phyloP scores from a whole-genome alignment of 2,888 invertebrate species.

The Nomada hirtipes region DNA sequence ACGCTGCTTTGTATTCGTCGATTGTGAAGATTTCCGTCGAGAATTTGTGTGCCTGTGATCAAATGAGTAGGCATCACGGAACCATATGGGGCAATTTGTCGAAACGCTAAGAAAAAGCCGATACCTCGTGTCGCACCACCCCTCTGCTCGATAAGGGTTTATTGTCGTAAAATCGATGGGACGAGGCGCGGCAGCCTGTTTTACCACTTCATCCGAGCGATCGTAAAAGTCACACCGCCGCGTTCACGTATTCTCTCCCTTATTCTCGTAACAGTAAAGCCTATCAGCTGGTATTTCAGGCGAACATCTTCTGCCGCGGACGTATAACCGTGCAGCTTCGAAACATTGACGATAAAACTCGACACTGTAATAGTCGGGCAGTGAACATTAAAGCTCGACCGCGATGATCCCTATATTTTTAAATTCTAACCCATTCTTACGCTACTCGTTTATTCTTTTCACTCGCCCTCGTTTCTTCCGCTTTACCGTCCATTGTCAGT shows the following conservation, averaged over 20 bases:
- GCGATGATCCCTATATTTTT: not conserved
- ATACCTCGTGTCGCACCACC: not conserved
- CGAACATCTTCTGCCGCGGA: slow-evolving; percentile 57
- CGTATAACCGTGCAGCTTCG: slow-evolving; percentile 57
- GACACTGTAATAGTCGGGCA: slow-evolving; percentile 35
- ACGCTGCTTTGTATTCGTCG: not conserved
- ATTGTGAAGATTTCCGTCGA: not conserved
- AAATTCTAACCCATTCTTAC: not conserved
- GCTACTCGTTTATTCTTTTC: not conserved
- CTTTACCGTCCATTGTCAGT: no score
- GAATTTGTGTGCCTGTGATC: no score
- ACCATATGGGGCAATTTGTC: not conserved
- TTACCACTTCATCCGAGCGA: slow-evolving; percentile 47
- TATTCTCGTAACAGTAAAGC: slow-evolving; percentile 43
- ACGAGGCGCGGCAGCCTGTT: slow-evolving; percentile 34
- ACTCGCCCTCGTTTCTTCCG: no score
- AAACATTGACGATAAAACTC: slow-evolving; percentile 57
- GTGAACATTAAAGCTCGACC: slow-evolving; percentile 24
- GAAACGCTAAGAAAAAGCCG: not conserved
- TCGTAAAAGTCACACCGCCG: slow-evolving; percentile 52
- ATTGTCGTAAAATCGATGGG: slow-evolving; percentile 51
- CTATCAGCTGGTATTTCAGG: slow-evolving; percentile 54
- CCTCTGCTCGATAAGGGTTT: slow-evolving; percentile 39
- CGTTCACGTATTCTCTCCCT: slow-evolving; percentile 31
- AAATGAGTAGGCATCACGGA: no score